These are phyloP conservation scores for Bathynomus jamesi DNA, from an alignment of 1,140 invertebrate species.

Conservation along the genomic window DNA sequence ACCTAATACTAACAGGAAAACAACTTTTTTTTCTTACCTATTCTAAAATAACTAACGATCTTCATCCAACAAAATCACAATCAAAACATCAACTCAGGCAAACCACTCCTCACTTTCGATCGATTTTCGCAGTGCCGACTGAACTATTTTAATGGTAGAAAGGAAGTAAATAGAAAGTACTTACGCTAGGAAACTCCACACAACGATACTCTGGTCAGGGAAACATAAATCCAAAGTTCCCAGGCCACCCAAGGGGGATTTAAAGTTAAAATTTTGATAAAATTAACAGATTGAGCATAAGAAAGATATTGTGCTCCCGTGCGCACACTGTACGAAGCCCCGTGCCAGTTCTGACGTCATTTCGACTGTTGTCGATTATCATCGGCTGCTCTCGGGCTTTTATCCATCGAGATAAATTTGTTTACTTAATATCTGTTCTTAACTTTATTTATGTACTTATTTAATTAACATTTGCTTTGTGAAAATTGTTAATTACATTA, in stretches of 20 bases:
- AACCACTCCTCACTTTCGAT: neutral
- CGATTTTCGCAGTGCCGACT: neutral
- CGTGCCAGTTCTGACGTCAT: neutral
- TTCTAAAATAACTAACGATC: too few species aligned
- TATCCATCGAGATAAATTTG: too few species aligned
- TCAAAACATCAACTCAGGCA: neutral
- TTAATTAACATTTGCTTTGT: neutral
- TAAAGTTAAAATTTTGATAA: conserved; percentile 2
- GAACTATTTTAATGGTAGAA: too few species aligned
- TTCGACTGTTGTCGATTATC: neutral
- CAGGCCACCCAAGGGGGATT: neutral
- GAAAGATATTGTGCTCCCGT: conserved; percentile 1
- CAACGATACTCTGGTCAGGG: neutral
- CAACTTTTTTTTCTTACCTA: too few species aligned
- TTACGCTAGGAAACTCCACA: neutral
- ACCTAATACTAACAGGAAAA: too few species aligned
- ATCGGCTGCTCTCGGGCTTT: neutral
- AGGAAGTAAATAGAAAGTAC: neutral
- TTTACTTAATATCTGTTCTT: too few species aligned
- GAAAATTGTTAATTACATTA: neutral
- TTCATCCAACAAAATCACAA: too few species aligned
- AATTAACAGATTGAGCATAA: conserved; percentile 1
- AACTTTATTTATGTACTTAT: neutral
- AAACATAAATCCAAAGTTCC: conserved; percentile 1
- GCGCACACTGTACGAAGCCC: neutral